These are phyloP conservation scores for Zosterops pallidus DNA, from an alignment of 2,113 vertebrate species.

Conservation along the genomic window DNA sequence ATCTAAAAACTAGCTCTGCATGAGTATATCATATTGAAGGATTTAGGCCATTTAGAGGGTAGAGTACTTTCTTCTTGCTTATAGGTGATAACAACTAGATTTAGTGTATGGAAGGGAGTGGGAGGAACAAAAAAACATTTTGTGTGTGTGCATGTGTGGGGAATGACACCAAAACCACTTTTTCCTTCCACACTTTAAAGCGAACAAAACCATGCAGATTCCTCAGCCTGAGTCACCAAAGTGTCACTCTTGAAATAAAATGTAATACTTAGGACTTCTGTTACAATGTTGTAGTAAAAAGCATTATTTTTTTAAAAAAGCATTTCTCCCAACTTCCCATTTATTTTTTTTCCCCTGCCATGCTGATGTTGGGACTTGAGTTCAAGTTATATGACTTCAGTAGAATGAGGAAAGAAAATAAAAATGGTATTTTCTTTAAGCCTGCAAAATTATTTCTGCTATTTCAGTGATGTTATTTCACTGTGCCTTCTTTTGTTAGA, in stretches of 20 bases:
- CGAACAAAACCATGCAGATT: not conserved
- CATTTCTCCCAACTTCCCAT: not conserved
- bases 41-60: not conserved
- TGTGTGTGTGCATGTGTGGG: not conserved
- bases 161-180: not conserved
- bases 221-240: not conserved
- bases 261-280: not conserved
- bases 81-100: not conserved
- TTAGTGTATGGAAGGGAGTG: not conserved
- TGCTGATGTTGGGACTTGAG: not conserved
- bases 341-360: not conserved
- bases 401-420: not conserved
- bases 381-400: not conserved
- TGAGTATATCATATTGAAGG: not conserved
- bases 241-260: not conserved
- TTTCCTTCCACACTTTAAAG: not conserved
- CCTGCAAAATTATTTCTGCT: not conserved
- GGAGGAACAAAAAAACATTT: not conserved
- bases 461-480: constrained; percentile 3
- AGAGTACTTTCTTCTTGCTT: not conserved
- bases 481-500: not conserved
- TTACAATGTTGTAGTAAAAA: not conserved
- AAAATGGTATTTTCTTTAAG: not conserved
- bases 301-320: not conserved
- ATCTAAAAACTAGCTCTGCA: not conserved